Base-by-base conservation (phyloP, 2,888 invertebrate genomes). In the Tinea trinotella region DNA sequence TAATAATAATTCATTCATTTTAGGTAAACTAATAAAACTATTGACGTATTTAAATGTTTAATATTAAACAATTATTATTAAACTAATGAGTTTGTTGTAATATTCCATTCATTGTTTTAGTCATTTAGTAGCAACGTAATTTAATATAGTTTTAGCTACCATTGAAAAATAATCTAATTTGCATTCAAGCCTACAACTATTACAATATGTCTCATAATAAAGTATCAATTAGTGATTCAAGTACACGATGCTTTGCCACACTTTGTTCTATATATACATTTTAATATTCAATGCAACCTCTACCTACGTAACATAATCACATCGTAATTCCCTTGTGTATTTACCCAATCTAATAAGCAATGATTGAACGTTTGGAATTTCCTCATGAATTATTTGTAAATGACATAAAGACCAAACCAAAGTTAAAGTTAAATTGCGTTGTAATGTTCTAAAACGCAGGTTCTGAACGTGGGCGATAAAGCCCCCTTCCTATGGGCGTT, bases 121-220 rank as follows among this genome's bases (percentile, higher is more conserved):
- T n/a, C 30, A 30, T 30, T 30, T 30, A 4, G 30, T 30, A 2
- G 7, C n/a, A 10, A 30, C 7, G 30, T 7, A 30, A 7, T n/a
- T 30, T 4, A 30, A 30, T 2, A 30, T 30, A 30, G 7, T 30
- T 30, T 30, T 30, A 2, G 7, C 2, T 10, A 10, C n/a, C 30
- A 30, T 30, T 30, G 30, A 30, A 2, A 10, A 30, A 30, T 7
- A 30, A 30, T 30, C 7, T n/a, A 63, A 59, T 79, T 72, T 64
- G 68, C 68, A 77, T 78, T 71, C 73, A 67, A 65, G 62, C 64
- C 70, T 63, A 68, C 69, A 65, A 40, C 15, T 12, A 40, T 15
- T 12, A 15, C 61, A 56, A 58, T 40, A 40, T 40, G 40, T 40
- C 40, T 3, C 13, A 40, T 40, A 40, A 40, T 15, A 40, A 40